Percentiles rank a stretch among this genome's conserved stretches.
Conservation (phyloP, 1,140 invertebrate species). For the Anagrus nilaparvatae region DNA sequence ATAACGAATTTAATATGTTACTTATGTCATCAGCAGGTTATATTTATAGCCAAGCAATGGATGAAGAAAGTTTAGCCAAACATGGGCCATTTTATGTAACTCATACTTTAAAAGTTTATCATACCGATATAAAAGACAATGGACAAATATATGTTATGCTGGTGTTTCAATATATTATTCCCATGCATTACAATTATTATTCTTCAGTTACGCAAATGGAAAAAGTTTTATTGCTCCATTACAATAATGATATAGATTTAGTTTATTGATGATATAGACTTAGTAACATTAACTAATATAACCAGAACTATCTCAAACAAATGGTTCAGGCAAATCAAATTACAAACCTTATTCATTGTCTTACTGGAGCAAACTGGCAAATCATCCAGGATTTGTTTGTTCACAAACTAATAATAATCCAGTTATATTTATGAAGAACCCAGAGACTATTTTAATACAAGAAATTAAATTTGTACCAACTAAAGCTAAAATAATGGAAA, state of each 20-base stretch:
- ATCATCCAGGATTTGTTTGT: slow-evolving; percentile 89
- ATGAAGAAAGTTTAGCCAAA: slow-evolving; percentile 76
- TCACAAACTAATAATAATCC: slow-evolving; percentile 91
- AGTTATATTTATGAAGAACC: slow-evolving; percentile 87
- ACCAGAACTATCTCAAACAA: slow-evolving; percentile 35
- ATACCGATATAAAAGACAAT: slow-evolving; percentile 80
- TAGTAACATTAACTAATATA: slow-evolving; percentile 52
- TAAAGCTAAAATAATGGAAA: slow-evolving; percentile 93
- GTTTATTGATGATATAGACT: slow-evolving; percentile 45
- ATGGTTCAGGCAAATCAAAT: slow-evolving; percentile 40
- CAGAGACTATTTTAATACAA: slow-evolving; percentile 77
- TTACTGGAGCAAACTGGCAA: slow-evolving; percentile 90
- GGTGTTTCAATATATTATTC: slow-evolving; percentile 96
- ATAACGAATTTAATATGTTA: slow-evolving; percentile 71
- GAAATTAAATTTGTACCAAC: slow-evolving; percentile 83
- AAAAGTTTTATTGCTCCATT: slow-evolving; percentile 87
- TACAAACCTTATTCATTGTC: slow-evolving; percentile 72
- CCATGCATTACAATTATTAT: slow-evolving; percentile 81
- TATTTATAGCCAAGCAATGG: slow-evolving; percentile 86
- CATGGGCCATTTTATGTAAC: slow-evolving; percentile 97
- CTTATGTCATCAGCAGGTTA: slow-evolving; percentile 94
- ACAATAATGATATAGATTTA: slow-evolving; percentile 43
- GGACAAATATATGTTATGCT: slow-evolving; percentile 81
- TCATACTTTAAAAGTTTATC: slow-evolving; percentile 79
- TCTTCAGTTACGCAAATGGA: slow-evolving; percentile 89